Conservation (phyloP, 2,113 vertebrate genomes). For the Actenoides lindsayi region DNA sequence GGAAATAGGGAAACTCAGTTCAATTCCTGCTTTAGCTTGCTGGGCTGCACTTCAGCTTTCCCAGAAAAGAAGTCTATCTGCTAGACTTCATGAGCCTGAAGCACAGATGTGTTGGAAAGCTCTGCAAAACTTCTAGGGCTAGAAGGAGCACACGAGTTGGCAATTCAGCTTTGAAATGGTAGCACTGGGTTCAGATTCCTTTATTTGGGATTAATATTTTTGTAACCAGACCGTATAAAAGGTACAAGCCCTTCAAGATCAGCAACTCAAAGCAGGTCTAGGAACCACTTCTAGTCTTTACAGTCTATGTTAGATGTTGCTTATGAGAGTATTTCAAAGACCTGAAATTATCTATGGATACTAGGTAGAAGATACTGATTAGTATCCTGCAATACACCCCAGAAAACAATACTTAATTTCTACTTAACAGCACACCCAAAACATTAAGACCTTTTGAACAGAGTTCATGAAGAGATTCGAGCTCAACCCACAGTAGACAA, state of each 20-base stretch:
- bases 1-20: neutral
- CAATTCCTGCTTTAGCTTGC: neutral
- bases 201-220: neutral
- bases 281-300: neutral
- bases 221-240: neutral
- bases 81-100: neutral
- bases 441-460: neutral
- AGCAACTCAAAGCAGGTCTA: neutral
- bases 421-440: neutral
- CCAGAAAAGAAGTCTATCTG: neutral
- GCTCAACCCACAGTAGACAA: neutral
- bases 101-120: neutral
- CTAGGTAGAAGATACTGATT: neutral
- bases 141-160: neutral
- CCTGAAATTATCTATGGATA: neutral
- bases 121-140: neutral
- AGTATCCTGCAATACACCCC: neutral
- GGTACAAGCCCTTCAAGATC: neutral
- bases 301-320: neutral
- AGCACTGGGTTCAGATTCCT: neutral
- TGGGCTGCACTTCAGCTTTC: neutral
- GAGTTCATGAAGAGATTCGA: neutral
- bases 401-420: neutral
- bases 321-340: neutral
- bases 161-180: accelerated